Base-by-base conservation (phyloP, 2,888 invertebrate genomes). In the Lithophane leautieri region DNA sequence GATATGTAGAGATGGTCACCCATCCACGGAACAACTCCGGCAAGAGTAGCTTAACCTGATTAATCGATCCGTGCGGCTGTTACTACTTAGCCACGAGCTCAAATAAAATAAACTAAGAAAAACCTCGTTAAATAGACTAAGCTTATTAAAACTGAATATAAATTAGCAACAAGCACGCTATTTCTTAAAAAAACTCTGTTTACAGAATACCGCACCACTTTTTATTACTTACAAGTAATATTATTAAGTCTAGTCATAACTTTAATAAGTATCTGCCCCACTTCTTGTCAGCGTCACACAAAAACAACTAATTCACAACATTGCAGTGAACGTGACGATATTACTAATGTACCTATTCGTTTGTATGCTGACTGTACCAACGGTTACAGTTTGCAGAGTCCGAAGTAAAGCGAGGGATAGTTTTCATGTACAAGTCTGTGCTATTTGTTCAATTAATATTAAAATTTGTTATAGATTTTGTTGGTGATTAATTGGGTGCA, bases 331-430 rank as follows among this genome's bases (percentile, higher is more conserved):
- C 86, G 77, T 78, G 86, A 76, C 52, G n/a, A 54, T 52, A 34
- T 67, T 84, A 60, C 70, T 76, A 78, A 88, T 77, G 61, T 65
- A n/a, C n/a, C n/a, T n/a, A 65, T 73, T 78, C 63, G 47, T 77
- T 78, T 84, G 88, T 76, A 58, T 84, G 88, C 85, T 54, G 82
- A 25, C 87, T 22, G 77, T 86, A 84, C 75, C 11, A 1, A 67
- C 50, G 58, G 79, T 47, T 65, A 40, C 75, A 87, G 62, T 73
- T 67, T 66, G 40, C 66, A 54, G 58, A 40, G 50, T 28, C 28
- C 25, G 22, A 25, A 74, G 73, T 63, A 76, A 60, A 54, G 65
- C 34, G 50, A 72, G n/a, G n/a, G 58, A 70, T 61, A 76, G 78
- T 83, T 88, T 63, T 56, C 69, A 76, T 78, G 76, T 34, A 77